Evolutionary conservation across 2,797 vertebrate species (phyloP).

Genomic region (Buceros bicornis): DNA sequence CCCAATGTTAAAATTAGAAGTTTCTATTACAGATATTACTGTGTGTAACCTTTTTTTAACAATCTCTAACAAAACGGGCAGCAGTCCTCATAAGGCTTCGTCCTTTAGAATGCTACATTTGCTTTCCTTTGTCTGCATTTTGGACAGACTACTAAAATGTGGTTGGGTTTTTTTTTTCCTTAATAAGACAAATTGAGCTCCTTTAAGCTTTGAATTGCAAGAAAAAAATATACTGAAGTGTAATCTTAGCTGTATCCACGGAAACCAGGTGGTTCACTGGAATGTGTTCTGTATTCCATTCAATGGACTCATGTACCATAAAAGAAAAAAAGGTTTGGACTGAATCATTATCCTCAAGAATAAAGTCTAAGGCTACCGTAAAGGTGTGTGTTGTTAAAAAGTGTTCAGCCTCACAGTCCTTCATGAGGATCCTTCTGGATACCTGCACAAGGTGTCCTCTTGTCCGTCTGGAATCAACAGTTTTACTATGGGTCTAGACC

Average conservation of each 20-base stretch:
- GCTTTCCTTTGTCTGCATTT: neutral
- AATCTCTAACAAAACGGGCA: neutral
- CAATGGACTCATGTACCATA: neutral
- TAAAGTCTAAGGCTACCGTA: neutral
- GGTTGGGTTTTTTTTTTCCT: neutral
- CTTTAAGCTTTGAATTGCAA: constrained; percentile 29
- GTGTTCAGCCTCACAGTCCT: neutral
- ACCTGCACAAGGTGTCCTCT: neutral
- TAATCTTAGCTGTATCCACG: constrained; percentile 54
- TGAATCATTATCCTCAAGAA: neutral
- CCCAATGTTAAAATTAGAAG: neutral
- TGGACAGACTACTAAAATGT: neutral
- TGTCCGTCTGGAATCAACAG: neutral
- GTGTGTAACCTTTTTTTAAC: neutral
- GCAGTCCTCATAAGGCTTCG: neutral
- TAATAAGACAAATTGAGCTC: constrained; percentile 39
- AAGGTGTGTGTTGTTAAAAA: neutral
- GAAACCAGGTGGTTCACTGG: constrained; percentile 53
- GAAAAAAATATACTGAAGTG: constrained; percentile 2
- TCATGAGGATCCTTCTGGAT: neutral
- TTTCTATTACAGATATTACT: neutral
- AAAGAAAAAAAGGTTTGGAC: neutral
- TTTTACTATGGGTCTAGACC: neutral
- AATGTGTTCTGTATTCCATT: neutral
- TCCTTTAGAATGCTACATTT: neutral